Conservation (phyloP, 2,113 vertebrate species). For the Hoplias malabaricus region DNA sequence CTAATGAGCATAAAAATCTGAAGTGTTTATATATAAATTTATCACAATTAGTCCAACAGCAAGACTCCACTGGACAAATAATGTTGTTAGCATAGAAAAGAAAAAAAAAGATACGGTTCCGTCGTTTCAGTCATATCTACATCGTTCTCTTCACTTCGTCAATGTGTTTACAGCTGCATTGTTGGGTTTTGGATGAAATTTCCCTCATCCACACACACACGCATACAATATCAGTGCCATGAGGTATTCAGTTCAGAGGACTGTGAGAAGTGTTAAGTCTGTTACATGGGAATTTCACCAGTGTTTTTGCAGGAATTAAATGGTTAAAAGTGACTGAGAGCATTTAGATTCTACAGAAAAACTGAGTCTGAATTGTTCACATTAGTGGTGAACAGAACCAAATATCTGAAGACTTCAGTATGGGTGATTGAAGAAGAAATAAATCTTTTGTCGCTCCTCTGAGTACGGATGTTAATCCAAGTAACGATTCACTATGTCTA, state of each 20-base stretch:
- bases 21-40: constrained; percentile 30
- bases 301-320: too few relatives aligned
- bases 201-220: not conserved
- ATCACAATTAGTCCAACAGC: constrained; percentile 32
- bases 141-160: not conserved
- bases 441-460: too few relatives aligned
- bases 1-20: not conserved
- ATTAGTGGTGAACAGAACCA: too few relatives aligned
- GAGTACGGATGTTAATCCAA: too few relatives aligned
- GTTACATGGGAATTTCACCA: too few relatives aligned
- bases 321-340: too few relatives aligned
- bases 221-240: not conserved
- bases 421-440: too few relatives aligned
- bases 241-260: constrained; percentile 11
- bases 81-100: constrained; percentile 51
- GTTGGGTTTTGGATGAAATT: not conserved
- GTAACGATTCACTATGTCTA: too few relatives aligned
- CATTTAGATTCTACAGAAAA: too few relatives aligned
- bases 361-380: too few relatives aligned
- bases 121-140: not conserved
- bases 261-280: too few relatives aligned
- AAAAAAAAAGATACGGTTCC: constrained; percentile 37
- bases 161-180: constrained; percentile 14
- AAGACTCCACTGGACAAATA: constrained; percentile 32
- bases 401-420: too few relatives aligned